Evolutionary conservation across 2,888 invertebrate genomes (phyloP).

Genomic region (Lycaena phlaeas): DNA sequence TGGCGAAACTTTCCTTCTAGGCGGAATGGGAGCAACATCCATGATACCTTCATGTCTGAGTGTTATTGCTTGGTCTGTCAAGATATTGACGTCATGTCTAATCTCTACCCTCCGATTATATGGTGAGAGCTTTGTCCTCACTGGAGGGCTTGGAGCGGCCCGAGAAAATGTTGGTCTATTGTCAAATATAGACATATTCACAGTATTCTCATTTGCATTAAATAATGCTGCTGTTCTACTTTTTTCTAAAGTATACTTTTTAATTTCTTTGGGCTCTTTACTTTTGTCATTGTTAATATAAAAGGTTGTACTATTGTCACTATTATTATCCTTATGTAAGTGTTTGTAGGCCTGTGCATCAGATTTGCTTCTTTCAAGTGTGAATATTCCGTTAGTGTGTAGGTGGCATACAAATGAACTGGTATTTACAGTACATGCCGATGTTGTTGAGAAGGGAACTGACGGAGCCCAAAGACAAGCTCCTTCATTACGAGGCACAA

Average conservation of each 20-base stretch:
- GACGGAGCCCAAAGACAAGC: conserved; percentile 64
- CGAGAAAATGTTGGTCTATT: conserved; percentile 50
- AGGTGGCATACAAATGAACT: conserved; percentile 62
- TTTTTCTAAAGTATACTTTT: conserved; percentile 43
- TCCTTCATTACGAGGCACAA: conserved; percentile 76
- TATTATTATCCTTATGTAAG: conserved; percentile 34
- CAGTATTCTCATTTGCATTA: conserved; percentile 33
- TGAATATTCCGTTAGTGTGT: conserved; percentile 53
- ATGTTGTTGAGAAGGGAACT: conserved; percentile 53
- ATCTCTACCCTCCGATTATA: conserved; percentile 30
- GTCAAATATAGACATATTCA: conserved; percentile 52
- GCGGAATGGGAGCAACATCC: conserved; percentile 48
- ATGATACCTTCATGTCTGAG: conserved; percentile 45
- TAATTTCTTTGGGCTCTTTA: conserved; percentile 25
- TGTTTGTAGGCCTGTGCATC: conserved; percentile 53
- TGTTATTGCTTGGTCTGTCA: conserved; percentile 40
- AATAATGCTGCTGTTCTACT: conserved; percentile 55
- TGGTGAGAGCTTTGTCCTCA: conserved; percentile 52
- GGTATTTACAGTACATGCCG: conserved; percentile 54
- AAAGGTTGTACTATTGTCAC: conserved; percentile 45
- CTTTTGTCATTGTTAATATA: conserved; percentile 38
- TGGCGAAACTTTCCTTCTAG: conserved; percentile 53
- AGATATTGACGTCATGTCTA: conserved; percentile 30
- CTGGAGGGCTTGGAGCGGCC: conserved; percentile 62
- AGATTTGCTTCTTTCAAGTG: conserved; percentile 60